These are phyloP conservation scores for Cisticola juncidis DNA, from an alignment of 2,113 vertebrate genomes.

Conservation along the genomic window DNA sequence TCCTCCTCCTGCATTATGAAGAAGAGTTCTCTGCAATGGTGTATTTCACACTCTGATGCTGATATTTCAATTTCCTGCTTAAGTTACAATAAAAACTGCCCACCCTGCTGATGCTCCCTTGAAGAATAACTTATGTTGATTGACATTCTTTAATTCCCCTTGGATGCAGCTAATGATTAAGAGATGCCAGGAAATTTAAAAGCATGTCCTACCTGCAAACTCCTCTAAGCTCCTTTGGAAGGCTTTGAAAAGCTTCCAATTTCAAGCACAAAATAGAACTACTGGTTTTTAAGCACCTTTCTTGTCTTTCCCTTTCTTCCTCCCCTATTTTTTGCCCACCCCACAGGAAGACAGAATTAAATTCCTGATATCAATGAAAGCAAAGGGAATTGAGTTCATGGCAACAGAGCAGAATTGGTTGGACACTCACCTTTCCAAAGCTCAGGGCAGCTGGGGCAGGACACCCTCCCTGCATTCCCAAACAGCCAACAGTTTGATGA, in stretches of 20 bases:
- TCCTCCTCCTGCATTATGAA: slow-evolving; percentile 1
- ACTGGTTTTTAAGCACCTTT: neutral
- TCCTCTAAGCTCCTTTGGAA: slow-evolving; percentile 37
- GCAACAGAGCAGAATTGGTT: neutral
- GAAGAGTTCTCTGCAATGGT: slow-evolving; percentile 14
- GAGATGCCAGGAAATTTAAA: slow-evolving; percentile 42
- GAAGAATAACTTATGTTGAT: slow-evolving; percentile 62
- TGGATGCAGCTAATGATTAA: slow-evolving; percentile 58
- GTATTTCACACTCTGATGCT: slow-evolving; percentile 21
- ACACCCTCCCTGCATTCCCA: neutral
- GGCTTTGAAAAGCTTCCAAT: slow-evolving; percentile 33
- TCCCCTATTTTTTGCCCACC: neutral
- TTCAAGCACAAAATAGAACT: neutral
- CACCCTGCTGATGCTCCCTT: slow-evolving; percentile 23
- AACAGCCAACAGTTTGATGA: neutral
- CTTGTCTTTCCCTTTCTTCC: neutral
- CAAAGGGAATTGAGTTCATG: neutral
- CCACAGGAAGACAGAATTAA: neutral
- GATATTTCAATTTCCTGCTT: slow-evolving; percentile 65
- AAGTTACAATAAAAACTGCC: slow-evolving; percentile 57
- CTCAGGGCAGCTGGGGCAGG: neutral
- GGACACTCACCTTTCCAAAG: neutral
- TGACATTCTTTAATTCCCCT: slow-evolving; percentile 54
- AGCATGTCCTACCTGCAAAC: slow-evolving; percentile 13
- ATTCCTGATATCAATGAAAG: neutral